Base-by-base conservation (phyloP, 2,888 invertebrate genomes). In the Pheosia tremula region DNA sequence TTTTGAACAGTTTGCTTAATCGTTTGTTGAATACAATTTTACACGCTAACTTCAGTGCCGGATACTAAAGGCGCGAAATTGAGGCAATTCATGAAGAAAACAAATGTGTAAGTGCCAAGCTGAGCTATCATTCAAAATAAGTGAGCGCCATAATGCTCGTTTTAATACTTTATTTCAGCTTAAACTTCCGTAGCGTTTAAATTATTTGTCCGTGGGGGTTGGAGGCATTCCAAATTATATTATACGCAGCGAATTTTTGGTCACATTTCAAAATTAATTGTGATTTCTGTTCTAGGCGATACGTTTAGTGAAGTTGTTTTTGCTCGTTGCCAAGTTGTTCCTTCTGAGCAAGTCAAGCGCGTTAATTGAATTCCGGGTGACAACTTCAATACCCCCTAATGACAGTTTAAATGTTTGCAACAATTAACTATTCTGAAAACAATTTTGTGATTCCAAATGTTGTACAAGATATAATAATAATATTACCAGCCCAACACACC, bases 211-310 rank as follows among this genome's bases (percentile, higher is more conserved):
- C 86, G 84, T 79, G 67, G 86, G 85, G 88, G 84, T 88, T 92
- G 92, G 91, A 89, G 82, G 83, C 78, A 84, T 82, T 91, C 91
- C 90, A 92, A 93, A 92, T 93, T 90, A 87, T 90, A 91, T 91
- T 91, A 89, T 86, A 87, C 87, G 83, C 84, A 85, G 85, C 84
- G 87, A 86, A 86, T 86, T 84, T 86, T 87, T 80, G 81, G 87
- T 86, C 82, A 82, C 84, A 86, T 87, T 80, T 82, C 82, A 82
- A 82, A 87, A 88, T 87, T 87, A 80, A 83, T 87, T 88, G 84
- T 82, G 81, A 86, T 85, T 82, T 83, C 80, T 86, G 78, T 79
- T 76, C 75, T 70, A 68, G 67, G 79, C 75, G 78, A 83, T 83
- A 80, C 76, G 75, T 82, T 84, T 78, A 82, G 73, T 72, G 61